phyloP scores from a whole-genome alignment of 2,797 vertebrate genomes.

The Buceros bicornis region DNA sequence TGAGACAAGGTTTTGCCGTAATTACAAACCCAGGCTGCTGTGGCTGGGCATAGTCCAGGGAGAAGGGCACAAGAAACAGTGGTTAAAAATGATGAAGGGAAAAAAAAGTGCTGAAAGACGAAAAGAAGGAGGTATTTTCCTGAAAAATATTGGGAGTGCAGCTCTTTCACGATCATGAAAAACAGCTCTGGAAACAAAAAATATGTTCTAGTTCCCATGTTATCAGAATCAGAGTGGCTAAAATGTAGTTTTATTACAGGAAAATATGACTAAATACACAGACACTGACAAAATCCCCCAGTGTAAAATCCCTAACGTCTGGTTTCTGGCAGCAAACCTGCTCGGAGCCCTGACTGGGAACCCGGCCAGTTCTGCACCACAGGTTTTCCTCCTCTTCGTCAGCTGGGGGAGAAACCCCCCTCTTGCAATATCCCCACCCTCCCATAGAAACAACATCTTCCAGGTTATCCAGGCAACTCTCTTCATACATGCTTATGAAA shows the following conservation, averaged over 20 bases:
- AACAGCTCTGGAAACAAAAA: slow-evolving; percentile 2
- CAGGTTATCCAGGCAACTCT: background rate
- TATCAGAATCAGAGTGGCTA: slow-evolving; percentile 35
- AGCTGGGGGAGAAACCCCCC: background rate
- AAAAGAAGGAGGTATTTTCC: slow-evolving; percentile 1
- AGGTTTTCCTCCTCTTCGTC: background rate
- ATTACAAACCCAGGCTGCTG: slow-evolving; percentile 55
- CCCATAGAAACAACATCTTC: background rate
- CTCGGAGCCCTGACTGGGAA: background rate
- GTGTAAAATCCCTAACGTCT: background rate
- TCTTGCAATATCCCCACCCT: background rate
- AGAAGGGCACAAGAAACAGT: slow-evolving; percentile 51
- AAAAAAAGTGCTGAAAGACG: background rate
- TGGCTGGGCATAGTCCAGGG: slow-evolving; percentile 15
- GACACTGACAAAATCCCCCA: slow-evolving; percentile 11
- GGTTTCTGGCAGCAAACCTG: background rate
- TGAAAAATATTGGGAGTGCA: background rate
- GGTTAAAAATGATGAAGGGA: background rate
- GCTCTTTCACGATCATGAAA: slow-evolving; percentile 10
- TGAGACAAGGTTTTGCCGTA: slow-evolving; percentile 47
- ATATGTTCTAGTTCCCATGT: background rate
- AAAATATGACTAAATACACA: slow-evolving; percentile 54
- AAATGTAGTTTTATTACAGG: slow-evolving; percentile 34
- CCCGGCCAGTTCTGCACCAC: background rate
- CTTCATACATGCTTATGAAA: fast-evolving